phyloP scores from a whole-genome alignment of 2,888 invertebrate genomes.

The Neocrepidodera transversa region DNA sequence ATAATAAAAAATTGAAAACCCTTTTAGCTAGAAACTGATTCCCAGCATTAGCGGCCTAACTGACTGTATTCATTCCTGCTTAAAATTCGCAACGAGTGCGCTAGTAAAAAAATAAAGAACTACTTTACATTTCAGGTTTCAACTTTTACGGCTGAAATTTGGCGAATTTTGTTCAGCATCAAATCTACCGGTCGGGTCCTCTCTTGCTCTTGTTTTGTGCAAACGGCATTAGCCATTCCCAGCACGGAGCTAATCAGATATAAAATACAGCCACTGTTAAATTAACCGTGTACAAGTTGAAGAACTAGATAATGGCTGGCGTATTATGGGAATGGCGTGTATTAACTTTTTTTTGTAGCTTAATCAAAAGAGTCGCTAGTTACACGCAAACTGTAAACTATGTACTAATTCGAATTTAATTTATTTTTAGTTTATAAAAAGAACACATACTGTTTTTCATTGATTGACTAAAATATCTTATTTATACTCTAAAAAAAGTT shows the following conservation, averaged over 20 bases:
- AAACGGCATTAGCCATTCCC: conserved; percentile 41
- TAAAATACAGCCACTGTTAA: conserved; percentile 47
- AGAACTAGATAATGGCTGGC: conserved; percentile 46
- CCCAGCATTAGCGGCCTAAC: conserved; percentile 8
- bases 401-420: neutral
- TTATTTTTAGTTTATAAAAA: too few species aligned
- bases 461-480: too few species aligned
- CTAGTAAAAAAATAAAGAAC: conserved; percentile 27
- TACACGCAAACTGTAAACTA: neutral
- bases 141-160: conserved; percentile 37
- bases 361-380: conserved; percentile 14
- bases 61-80: conserved; percentile 23
- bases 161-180: conserved; percentile 32
- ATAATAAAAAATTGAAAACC: conserved; percentile 16
- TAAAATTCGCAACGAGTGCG: conserved; percentile 25
- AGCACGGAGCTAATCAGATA: conserved; percentile 48
- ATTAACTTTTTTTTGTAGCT: conserved; percentile 18
- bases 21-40: conserved; percentile 16
- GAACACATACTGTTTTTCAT: too few species aligned
- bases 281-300: conserved; percentile 45
- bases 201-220: conserved; percentile 35
- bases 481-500: too few species aligned
- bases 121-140: conserved; percentile 38
- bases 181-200: conserved; percentile 17
- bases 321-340: conserved; percentile 33